Evolutionary conservation across 2,888 invertebrate genomes (phyloP).

Genomic region (Ophonus ardosiacus): DNA sequence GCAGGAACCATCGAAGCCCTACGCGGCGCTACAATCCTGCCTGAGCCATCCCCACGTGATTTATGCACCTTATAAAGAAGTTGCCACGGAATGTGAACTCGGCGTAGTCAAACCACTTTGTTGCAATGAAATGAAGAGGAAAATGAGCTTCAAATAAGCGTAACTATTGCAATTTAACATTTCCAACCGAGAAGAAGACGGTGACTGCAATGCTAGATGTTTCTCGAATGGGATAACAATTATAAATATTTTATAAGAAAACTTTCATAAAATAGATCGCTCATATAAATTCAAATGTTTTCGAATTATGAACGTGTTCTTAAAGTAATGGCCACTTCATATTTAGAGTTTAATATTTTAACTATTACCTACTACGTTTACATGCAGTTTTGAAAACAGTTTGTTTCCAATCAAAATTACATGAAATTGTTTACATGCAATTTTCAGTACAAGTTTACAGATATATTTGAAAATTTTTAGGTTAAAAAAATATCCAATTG

Average conservation of each 20-base stretch:
- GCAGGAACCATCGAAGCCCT: slow-evolving; percentile 9
- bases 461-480: too few species aligned
- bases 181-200: slow-evolving; percentile 58
- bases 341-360: too few species aligned
- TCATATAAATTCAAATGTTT: neutral
- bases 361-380: too few species aligned
- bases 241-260: slow-evolving; percentile 63
- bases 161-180: slow-evolving; percentile 73
- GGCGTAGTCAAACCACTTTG: slow-evolving; percentile 74
- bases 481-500: too few species aligned
- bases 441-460: too few species aligned
- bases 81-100: slow-evolving; percentile 73
- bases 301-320: too few species aligned
- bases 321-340: too few species aligned
- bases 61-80: slow-evolving; percentile 75
- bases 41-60: slow-evolving; percentile 70
- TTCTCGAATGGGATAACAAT: neutral
- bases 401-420: too few species aligned
- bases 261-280: neutral
- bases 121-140: slow-evolving; percentile 75
- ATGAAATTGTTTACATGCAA: too few species aligned
- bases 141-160: slow-evolving; percentile 74
- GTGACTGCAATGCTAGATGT: neutral
- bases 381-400: too few species aligned
- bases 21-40: slow-evolving; percentile 11